These are phyloP conservation scores for Limosa lapponica DNA, from an alignment of 2,797 vertebrate genomes.

Conservation along the genomic window DNA sequence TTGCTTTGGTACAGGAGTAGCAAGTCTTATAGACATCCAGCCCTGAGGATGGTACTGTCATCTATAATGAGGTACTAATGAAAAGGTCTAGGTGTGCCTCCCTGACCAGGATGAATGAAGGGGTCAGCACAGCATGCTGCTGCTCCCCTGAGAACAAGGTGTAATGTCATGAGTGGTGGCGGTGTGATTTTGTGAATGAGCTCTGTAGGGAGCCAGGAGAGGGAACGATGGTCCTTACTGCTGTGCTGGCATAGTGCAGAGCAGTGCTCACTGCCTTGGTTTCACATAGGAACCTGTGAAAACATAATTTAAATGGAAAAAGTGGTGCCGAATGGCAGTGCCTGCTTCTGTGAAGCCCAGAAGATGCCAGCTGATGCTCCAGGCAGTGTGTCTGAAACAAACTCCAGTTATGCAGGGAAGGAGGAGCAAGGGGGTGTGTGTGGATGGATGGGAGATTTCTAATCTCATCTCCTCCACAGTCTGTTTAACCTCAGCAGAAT, in stretches of 20 bases:
- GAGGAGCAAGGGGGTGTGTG: background rate
- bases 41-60: background rate
- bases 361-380: background rate
- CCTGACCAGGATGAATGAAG: background rate
- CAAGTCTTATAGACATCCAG: background rate
- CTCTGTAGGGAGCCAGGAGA: background rate
- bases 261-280: rapidly evolving
- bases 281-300: background rate
- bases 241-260: rapidly evolving
- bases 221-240: background rate
- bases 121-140: background rate
- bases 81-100: background rate
- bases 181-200: background rate
- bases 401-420: background rate
- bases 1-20: background rate
- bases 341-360: background rate
- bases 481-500: background rate
- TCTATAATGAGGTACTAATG: background rate
- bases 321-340: background rate
- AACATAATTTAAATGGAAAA: background rate
- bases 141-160: background rate
- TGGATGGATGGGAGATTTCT: background rate
- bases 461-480: background rate
- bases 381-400: background rate
- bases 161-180: rapidly evolving